Evolutionary conservation across 2,113 vertebrate species (phyloP).

Genomic region (Melanotaenia duboulayi): DNA sequence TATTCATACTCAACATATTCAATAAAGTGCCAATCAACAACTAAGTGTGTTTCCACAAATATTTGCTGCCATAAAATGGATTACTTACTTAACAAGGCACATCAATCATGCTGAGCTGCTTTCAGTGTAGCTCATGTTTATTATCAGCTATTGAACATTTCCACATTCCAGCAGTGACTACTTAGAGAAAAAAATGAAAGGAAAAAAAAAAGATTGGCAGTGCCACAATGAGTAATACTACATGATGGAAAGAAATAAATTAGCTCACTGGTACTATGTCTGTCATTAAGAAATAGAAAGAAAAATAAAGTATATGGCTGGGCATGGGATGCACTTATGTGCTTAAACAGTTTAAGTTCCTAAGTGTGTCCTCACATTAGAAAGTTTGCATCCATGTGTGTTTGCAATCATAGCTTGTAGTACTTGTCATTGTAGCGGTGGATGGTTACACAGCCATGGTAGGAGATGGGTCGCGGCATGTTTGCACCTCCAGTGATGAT

Average conservation of each 20-base stretch:
- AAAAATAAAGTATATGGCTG: background rate
- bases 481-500: conserved; percentile 96
- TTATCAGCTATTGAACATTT: conserved; percentile 17
- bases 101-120: conserved; percentile 4
- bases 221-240: conserved; percentile 51
- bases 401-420: conserved; percentile 84
- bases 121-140: conserved; percentile 17
- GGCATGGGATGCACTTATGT: background rate
- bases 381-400: conserved; percentile 17
- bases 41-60: background rate
- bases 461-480: conserved; percentile 97
- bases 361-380: background rate
- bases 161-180: background rate
- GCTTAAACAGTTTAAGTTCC: background rate
- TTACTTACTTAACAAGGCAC: conserved; percentile 3
- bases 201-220: conserved; percentile 34
- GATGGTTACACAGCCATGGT: conserved; percentile 98
- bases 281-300: background rate
- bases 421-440: conserved; percentile 97
- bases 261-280: conserved; percentile 16
- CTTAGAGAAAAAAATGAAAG: background rate
- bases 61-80: background rate
- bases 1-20: background rate
- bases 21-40: background rate
- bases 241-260: conserved; percentile 57